These are phyloP conservation scores for Lysandra bellargus DNA, from an alignment of 2,888 invertebrate species.

Conservation along the genomic window DNA sequence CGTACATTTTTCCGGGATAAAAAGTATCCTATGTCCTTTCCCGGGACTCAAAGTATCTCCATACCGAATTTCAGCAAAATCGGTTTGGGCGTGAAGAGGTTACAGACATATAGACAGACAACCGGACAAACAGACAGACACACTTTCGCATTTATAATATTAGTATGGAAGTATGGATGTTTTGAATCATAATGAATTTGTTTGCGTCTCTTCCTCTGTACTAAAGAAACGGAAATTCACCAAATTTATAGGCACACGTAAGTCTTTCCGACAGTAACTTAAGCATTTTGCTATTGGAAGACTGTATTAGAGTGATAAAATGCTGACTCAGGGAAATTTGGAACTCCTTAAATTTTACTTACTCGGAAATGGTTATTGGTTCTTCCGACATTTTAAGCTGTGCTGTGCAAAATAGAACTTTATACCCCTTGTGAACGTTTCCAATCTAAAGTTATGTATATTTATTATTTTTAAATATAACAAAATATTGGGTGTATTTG, in stretches of 20 bases:
- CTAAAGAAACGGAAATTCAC: not conserved
- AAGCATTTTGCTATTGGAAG: conserved; percentile 3
- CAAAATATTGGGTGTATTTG: too few species aligned
- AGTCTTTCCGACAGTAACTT: not conserved
- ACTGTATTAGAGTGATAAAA: conserved; percentile 8
- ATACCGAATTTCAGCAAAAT: too few species aligned
- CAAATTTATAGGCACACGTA: conserved; percentile 14
- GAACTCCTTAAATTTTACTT: conserved; percentile 5
- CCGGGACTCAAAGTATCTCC: too few species aligned
- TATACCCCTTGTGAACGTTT: not conserved
- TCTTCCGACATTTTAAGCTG: not conserved
- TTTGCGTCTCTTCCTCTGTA: not conserved
- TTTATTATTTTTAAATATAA: conserved; percentile 41
- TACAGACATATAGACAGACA: too few species aligned
- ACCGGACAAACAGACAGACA: too few species aligned
- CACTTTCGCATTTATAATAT: too few species aligned
- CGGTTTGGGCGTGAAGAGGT: too few species aligned
- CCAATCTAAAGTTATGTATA: too few species aligned
- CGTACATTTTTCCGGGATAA: too few species aligned
- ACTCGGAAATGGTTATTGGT: not conserved
- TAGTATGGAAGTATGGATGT: too few species aligned
- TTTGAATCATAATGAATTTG: not conserved
- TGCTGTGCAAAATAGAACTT: not conserved
- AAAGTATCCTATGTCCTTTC: too few species aligned
- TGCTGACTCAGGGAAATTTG: conserved; percentile 8